Base-by-base conservation (phyloP, 2,888 invertebrate species). In the Drosophila pegasa region DNA sequence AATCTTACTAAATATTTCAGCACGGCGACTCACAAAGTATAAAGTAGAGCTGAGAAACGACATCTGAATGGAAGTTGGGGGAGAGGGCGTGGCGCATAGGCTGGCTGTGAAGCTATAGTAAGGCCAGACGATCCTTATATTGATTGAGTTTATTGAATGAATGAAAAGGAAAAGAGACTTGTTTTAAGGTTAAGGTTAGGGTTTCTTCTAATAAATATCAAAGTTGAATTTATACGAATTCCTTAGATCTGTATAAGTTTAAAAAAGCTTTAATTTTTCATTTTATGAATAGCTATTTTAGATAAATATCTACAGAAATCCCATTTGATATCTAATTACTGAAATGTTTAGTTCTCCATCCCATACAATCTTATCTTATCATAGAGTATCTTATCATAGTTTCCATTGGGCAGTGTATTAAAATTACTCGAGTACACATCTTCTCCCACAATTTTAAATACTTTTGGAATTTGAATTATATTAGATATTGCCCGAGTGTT, bases 1-100 rank as follows among this genome's bases (percentile, higher is more conserved):
- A 88, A 83, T 80, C 88, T 70, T 80, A 88, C 80, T 79, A 80
- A 86, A 88, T 86, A 83, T 80, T 88, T 88, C 81, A 83, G 60
- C 84, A 70, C 71, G 43, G 61, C 71, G 43, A 40, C 50, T 50
- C 35, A 48, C 58, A 67, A 54, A 57, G 61, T 43, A 37, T 58
- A 70, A 66, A 61, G 37, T 69, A 29, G 25, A 62, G 33, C 60
- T 61, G 35, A 37, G 55, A 52, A 52, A 20, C 52, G 56, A 52
- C 50, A 52, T 9, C 47, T 54, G n/a, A 72, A 25, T 40, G 29
- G 31, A 35, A 18, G 7, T 31, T n/a, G 14, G 10, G 22, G 14
- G 41, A 2, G 10, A 9, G 10, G 20, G 35, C 12, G 12, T 3
- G 38, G 27, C 7, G 12, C 10, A 14, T 25, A 18, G 40, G 65